Conservation (phyloP, 2,888 invertebrate genomes). For the Cantharis flavilabris region DNA sequence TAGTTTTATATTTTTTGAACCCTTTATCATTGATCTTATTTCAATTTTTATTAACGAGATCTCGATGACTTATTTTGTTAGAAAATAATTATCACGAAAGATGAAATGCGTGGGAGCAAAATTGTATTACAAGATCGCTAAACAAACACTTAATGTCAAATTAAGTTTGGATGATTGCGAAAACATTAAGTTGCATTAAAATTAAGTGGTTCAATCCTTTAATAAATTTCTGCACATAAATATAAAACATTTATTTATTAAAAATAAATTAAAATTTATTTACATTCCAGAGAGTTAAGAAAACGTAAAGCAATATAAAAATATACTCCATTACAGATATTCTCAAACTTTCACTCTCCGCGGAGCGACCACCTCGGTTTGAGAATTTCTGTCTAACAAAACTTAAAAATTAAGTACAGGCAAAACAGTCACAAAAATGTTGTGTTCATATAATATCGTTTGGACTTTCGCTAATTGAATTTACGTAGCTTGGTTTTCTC, state of each 20-base stretch:
- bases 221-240: neutral
- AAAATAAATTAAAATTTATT: neutral
- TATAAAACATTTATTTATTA: neutral
- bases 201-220: neutral
- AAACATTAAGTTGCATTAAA: neutral
- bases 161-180: neutral
- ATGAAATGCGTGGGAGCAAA: neutral
- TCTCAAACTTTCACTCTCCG: neutral
- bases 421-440: neutral
- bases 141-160: neutral
- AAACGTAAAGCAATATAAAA: neutral
- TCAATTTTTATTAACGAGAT: neutral
- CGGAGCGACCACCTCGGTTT: neutral
- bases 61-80: neutral
- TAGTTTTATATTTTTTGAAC: neutral
- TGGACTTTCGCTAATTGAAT: constrained; percentile 45
- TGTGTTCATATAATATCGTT: constrained; percentile 31
- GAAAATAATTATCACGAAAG: neutral
- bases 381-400: neutral
- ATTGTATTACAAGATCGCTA: neutral
- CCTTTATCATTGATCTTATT: neutral
- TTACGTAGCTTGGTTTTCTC: constrained; percentile 42
- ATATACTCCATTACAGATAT: neutral
- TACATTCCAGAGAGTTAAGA: neutral
- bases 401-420: neutral